Percentiles rank a stretch among this genome's conserved stretches.
Evolutionary conservation across 2,113 vertebrate genomes (phyloP).

Genomic region (Dicentrarchus labrax): DNA sequence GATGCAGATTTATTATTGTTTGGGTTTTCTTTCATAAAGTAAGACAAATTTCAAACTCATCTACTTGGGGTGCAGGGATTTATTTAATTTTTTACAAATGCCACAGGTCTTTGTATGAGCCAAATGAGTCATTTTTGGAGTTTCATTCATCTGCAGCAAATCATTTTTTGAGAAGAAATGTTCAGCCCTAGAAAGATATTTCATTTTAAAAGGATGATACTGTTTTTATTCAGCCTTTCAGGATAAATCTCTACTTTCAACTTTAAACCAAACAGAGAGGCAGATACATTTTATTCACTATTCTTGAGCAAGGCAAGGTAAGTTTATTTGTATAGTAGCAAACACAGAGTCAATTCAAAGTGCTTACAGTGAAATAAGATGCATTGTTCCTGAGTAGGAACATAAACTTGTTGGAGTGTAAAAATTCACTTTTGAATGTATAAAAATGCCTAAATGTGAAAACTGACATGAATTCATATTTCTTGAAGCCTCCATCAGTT

Average conservation of each 20-base stretch:
- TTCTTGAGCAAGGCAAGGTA: neutral
- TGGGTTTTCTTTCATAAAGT: conserved; percentile 34
- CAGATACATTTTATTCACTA: neutral
- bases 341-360: neutral
- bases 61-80: neutral
- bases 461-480: neutral
- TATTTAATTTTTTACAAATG: conserved; percentile 3
- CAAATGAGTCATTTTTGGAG: neutral
- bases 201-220: neutral
- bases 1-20: conserved; percentile 33
- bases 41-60: neutral
- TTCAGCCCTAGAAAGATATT: neutral
- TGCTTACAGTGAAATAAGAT: neutral
- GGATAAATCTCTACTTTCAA: neutral
- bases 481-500: neutral
- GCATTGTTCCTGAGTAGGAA: too few relatives aligned
- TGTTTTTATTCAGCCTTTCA: conserved; percentile 3
- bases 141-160: neutral
- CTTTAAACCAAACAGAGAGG: neutral
- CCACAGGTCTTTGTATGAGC: conserved; percentile 1
- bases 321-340: neutral
- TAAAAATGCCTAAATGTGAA: neutral
- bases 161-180: conserved; percentile 8
- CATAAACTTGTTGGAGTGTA: too few relatives aligned
- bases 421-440: too few relatives aligned